Conservation (phyloP, 2,888 invertebrate genomes). For the Sphaerophoria rueppellii region DNA sequence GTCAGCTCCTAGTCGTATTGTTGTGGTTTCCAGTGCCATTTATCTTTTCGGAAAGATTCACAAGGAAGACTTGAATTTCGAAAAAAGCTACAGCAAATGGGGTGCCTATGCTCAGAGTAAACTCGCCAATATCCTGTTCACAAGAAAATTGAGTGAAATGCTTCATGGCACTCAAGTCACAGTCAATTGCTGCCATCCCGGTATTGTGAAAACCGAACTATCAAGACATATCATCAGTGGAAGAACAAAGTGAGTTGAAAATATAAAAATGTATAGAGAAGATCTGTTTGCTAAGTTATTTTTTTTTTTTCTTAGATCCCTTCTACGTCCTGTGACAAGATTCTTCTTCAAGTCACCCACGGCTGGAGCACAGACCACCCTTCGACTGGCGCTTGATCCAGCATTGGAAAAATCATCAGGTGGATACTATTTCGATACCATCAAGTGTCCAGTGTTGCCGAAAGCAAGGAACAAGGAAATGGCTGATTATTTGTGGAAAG, state of each 20-base stretch:
- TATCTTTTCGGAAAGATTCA: conserved; percentile 86
- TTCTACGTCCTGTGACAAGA: conserved; percentile 75
- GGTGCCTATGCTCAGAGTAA: conserved; percentile 90
- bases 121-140: conserved; percentile 90
- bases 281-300: not conserved
- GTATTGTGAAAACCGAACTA: conserved; percentile 89
- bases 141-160: conserved; percentile 86
- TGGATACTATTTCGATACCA: conserved; percentile 85
- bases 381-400: conserved; percentile 80
- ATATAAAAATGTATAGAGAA: not conserved
- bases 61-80: conserved; percentile 89
- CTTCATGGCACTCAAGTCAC: conserved; percentile 86
- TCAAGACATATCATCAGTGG: conserved; percentile 84
- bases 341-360: conserved; percentile 79
- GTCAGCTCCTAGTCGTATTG: conserved; percentile 88
- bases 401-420: conserved; percentile 78
- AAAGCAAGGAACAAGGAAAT: conserved; percentile 83
- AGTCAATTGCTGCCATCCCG: conserved; percentile 89
- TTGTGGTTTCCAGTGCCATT: conserved; percentile 88
- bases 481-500: conserved; percentile 86
- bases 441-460: conserved; percentile 82
- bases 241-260: conserved; percentile 57
- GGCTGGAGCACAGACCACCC: conserved; percentile 80
- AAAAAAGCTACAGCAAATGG: conserved; percentile 85
- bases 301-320: conserved; percentile 73